These are phyloP conservation scores for Myotis brandtii DNA, from an alignment of 2,113 vertebrate species.

Conservation along the genomic window DNA sequence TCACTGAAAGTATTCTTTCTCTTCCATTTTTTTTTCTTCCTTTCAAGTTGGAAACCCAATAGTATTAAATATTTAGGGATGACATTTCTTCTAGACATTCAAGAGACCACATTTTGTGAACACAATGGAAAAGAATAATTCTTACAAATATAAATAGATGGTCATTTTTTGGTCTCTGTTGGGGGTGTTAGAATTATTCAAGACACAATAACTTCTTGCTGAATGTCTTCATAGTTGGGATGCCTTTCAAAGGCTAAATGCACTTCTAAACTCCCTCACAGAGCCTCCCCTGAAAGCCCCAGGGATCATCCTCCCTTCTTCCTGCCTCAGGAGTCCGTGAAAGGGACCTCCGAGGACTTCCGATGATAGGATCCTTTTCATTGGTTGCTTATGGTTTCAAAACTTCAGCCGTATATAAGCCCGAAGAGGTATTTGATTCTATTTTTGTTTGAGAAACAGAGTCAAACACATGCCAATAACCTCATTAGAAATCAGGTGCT, in stretches of 20 bases:
- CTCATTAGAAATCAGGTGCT: not conserved
- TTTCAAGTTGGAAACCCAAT: conserved; percentile 72
- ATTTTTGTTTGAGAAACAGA: conserved; percentile 42
- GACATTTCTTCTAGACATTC: conserved; percentile 74
- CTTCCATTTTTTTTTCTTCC: conserved; percentile 53
- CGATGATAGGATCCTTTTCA: not conserved
- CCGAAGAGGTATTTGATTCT: not conserved
- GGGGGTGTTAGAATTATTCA: conserved; percentile 77
- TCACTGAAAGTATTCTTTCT: conserved; percentile 50
- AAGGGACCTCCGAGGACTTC: not conserved
- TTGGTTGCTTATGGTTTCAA: conserved; percentile 21
- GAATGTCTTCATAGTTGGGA: conserved; percentile 48
- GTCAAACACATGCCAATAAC: not conserved
- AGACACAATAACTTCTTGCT: conserved; percentile 64
- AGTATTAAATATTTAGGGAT: conserved; percentile 78
- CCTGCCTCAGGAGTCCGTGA: not conserved
- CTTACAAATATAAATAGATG: conserved; percentile 78
- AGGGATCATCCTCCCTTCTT: conserved; percentile 17
- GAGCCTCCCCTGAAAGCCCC: conserved; percentile 26
- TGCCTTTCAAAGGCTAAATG: conserved; percentile 68
- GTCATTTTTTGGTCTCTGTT: conserved; percentile 75
- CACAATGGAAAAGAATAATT: conserved; percentile 78
- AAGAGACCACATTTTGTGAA: conserved; percentile 68
- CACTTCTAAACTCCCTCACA: conserved; percentile 58
- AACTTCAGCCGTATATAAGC: not conserved